Evolutionary conservation across 2,797 vertebrate genomes (phyloP).

Genomic region (Columba guinea): DNA sequence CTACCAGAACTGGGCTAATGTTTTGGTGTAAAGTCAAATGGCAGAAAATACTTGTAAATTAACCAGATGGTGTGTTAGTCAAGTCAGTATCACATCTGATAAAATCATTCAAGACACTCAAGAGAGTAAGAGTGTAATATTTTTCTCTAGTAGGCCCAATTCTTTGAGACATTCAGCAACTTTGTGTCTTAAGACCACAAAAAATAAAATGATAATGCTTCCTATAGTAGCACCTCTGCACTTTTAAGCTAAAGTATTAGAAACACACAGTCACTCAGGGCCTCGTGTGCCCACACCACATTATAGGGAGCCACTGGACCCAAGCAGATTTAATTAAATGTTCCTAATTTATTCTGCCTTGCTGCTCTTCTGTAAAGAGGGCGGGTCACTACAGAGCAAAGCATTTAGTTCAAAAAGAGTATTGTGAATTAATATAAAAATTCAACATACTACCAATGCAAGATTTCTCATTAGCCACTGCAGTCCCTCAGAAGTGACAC

Average conservation of each 20-base stretch:
- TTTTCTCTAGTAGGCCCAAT: neutral
- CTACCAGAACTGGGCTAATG: neutral
- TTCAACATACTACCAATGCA: neutral
- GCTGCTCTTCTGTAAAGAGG: neutral
- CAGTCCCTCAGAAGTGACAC: neutral
- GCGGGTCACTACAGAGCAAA: constrained; percentile 12
- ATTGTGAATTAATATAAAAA: neutral
- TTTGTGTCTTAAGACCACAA: neutral
- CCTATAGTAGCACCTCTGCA: neutral
- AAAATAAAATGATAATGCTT: neutral
- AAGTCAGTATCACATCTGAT: neutral
- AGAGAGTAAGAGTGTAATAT: neutral
- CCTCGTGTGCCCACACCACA: neutral
- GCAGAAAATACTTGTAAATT: neutral
- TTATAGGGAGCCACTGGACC: neutral
- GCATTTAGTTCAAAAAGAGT: constrained; percentile 16
- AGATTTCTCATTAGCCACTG: neutral
- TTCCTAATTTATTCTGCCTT: constrained; percentile 50
- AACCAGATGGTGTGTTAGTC: neutral
- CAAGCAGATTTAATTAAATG: constrained; percentile 13
- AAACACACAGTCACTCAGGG: neutral
- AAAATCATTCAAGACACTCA: neutral
- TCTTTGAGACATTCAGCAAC: neutral
- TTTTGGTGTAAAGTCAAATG: neutral
- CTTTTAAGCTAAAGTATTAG: neutral